phyloP scores from a whole-genome alignment of 1,140 invertebrate species.

The Eufriesea mexicana region DNA sequence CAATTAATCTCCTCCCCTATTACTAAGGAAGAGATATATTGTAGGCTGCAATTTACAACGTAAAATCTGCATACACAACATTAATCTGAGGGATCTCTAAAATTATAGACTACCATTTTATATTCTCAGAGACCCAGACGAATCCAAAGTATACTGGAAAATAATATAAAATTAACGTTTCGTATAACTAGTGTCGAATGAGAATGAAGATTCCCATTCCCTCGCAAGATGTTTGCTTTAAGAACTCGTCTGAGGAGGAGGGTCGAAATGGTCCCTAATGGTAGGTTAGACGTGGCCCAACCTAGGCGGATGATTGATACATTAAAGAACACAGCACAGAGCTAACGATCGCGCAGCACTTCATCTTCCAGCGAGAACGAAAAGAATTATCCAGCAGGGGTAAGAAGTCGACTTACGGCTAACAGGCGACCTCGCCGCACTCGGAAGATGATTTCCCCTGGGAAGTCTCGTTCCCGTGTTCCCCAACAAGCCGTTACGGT shows the following conservation, averaged over 20 bases:
- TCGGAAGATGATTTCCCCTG: slow-evolving; percentile 61
- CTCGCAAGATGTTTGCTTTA: too few relatives aligned
- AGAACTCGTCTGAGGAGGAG: background rate
- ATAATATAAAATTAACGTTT: too few relatives aligned
- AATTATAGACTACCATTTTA: too few relatives aligned
- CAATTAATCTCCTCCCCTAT: too few relatives aligned
- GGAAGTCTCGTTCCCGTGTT: slow-evolving; percentile 20
- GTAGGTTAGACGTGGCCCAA: background rate
- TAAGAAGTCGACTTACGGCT: slow-evolving; percentile 22
- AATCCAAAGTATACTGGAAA: too few relatives aligned
- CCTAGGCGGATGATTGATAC: slow-evolving; percentile 13
- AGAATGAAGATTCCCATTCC: too few relatives aligned
- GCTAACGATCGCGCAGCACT: slow-evolving; percentile 21
- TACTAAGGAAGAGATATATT: too few relatives aligned
- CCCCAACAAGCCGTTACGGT: slow-evolving; percentile 47
- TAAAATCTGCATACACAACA: too few relatives aligned
- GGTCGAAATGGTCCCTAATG: slow-evolving; percentile 3
- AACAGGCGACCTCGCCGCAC: slow-evolving; percentile 20
- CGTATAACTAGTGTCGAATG: too few relatives aligned
- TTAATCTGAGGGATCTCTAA: too few relatives aligned
- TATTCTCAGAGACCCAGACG: too few relatives aligned
- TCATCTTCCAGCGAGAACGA: background rate
- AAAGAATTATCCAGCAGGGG: slow-evolving; percentile 37
- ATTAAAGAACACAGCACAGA: background rate
- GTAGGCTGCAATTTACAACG: too few relatives aligned